Evolutionary conservation across 2,797 vertebrate species (phyloP), one percentile per base, ranked within the genome.

Genomic region (Myotis planiceps): DNA sequence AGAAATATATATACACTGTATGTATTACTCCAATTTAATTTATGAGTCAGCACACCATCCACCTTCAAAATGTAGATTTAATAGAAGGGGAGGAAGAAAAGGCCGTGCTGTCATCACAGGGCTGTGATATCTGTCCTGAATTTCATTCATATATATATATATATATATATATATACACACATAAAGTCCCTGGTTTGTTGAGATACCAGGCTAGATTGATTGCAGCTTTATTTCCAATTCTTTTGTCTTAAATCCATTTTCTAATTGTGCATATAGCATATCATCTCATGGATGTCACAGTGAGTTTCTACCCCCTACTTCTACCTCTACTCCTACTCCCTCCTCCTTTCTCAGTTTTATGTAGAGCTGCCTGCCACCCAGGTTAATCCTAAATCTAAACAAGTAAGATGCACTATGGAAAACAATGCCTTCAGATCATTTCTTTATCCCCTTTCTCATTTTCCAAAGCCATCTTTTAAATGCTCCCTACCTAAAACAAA

Each of bases 1-100:
- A 99, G 99, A 99, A 99, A 99, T 99, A 99, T 98, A 99, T 99
- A 99, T 98, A 99, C 98, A 97, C 98, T 98, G 98, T 99, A 98
- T 99, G 98, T 98, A 98, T 98, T 98, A 98, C 98, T 98, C 98
- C 98, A 98, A 98, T 99, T 98, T 99, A 98, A 99, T 99, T 99
- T 98, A 99, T 99, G 98, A 99, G 98, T 98, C 98, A 98, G 98
- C 98, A 98, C 98, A 98, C 98, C 98, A 98, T 98, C 98, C 98
- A 98, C 98, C 98, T 98, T 98, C 98, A 98, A 98, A 98, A 98
- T 98, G 98, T 94, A 98, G 98, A 98, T 98, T 98, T 98, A 99
- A 98, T 98, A 97, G 98, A 97, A 98, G 95, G 96, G 98, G 97
- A 98, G 97, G 97, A 98, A 98, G 96, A 84, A 87, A 98, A 98